phyloP scores from a whole-genome alignment of 2,113 vertebrate genomes.

The Grus americana region DNA sequence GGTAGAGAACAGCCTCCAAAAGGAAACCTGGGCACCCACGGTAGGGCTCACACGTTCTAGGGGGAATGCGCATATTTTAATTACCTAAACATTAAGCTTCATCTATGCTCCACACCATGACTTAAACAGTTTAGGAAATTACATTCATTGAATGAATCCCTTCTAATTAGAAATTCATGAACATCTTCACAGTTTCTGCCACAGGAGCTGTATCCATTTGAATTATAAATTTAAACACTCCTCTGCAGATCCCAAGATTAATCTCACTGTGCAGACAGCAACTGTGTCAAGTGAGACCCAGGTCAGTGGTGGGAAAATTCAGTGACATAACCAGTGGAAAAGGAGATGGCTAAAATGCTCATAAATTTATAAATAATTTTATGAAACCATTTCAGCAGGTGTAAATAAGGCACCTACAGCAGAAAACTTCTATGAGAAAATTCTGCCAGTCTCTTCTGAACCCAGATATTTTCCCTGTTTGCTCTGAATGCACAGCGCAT shows the following conservation, averaged over 20 bases:
- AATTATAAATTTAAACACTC: constrained; percentile 37
- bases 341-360: not conserved
- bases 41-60: not conserved
- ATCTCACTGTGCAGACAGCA: not conserved
- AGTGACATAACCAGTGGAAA: not conserved
- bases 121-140: not conserved
- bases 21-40: not conserved
- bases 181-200: constrained; percentile 3
- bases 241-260: not conserved
- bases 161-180: constrained; percentile 23
- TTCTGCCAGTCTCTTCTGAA: not conserved
- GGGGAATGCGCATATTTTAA: not conserved
- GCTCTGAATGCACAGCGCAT: rapidly evolving
- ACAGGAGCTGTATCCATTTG: not conserved
- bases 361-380: not conserved
- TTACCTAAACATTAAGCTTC: not conserved
- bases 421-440: not conserved
- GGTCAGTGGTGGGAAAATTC: not conserved
- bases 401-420: not conserved
- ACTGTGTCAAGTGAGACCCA: not conserved
- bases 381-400: not conserved
- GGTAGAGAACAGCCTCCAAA: not conserved
- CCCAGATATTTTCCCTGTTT: not conserved
- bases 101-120: not conserved
- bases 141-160: constrained; percentile 3